These are phyloP conservation scores for Menura novaehollandiae DNA, from an alignment of 2,113 vertebrate species.

Conservation along the genomic window DNA sequence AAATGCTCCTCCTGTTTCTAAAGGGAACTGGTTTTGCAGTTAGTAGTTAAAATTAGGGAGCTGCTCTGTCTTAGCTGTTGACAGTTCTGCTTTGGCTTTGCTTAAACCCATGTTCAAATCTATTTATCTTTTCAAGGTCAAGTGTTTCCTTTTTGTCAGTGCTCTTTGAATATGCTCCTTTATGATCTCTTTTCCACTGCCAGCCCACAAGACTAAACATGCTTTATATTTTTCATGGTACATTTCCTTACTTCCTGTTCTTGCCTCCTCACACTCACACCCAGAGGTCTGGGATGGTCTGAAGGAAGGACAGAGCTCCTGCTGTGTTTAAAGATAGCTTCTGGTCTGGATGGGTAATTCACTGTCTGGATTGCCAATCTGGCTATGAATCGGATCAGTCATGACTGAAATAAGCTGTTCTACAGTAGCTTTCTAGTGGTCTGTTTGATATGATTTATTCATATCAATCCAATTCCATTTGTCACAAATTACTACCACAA, in stretches of 20 bases:
- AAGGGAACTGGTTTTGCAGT: neutral
- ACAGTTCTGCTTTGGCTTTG: neutral
- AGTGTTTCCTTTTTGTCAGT: neutral
- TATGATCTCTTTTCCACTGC: neutral
- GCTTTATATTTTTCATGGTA: neutral
- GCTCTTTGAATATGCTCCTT: neutral
- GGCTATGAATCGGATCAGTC: neutral
- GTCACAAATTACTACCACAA: neutral
- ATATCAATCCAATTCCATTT: neutral
- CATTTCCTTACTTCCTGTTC: neutral
- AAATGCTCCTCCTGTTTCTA: neutral
- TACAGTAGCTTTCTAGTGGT: neutral
- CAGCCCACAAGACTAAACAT: neutral
- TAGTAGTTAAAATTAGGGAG: neutral
- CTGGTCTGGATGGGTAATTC: neutral
- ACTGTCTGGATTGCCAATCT: neutral
- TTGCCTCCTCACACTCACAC: neutral
- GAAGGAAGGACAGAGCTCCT: neutral
- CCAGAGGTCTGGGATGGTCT: neutral
- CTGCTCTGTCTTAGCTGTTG: neutral
- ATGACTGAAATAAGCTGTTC: neutral
- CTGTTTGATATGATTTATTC: neutral
- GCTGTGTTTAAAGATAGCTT: neutral
- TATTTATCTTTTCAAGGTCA: neutral
- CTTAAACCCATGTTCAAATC: neutral